Conservation (phyloP, 2,113 vertebrate species). For the Polypterus bichir region DNA sequence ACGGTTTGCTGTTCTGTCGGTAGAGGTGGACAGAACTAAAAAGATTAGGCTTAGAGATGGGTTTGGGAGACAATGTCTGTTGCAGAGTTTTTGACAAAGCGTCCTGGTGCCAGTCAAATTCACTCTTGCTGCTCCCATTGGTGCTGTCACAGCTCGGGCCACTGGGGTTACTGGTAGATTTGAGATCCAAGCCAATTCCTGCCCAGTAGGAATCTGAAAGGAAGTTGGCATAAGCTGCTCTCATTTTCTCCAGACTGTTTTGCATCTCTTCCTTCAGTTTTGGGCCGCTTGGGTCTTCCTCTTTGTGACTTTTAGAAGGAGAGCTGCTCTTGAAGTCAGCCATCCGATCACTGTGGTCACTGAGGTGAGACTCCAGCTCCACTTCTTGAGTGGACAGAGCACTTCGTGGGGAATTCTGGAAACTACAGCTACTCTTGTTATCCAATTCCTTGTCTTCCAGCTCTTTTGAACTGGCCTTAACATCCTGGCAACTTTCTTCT, state of each 20-base stretch:
- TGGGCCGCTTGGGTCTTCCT: constrained; percentile 47
- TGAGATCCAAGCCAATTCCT: constrained; percentile 79
- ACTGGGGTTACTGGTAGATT: constrained; percentile 65
- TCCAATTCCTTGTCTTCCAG: constrained; percentile 76
- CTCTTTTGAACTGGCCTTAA: constrained; percentile 76
- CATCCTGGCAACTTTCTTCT: constrained; percentile 66
- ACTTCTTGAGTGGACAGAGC: constrained; percentile 84
- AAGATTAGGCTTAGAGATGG: constrained; percentile 78
- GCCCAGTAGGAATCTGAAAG: constrained; percentile 96
- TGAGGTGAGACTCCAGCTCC: constrained; percentile 81
- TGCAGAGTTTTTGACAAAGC: constrained; percentile 87
- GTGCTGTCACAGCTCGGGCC: constrained; percentile 78
- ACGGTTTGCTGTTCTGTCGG: constrained; percentile 78
- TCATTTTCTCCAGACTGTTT: constrained; percentile 92
- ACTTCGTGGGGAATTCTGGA: constrained; percentile 88
- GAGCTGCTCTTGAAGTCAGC: constrained; percentile 78
- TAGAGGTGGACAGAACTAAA: constrained; percentile 94
- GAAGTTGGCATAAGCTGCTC: constrained; percentile 91
- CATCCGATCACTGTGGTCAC: constrained; percentile 81
- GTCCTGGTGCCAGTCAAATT: constrained; percentile 96
- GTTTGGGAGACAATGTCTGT: constrained; percentile 73
- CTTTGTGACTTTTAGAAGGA: constrained; percentile 53
- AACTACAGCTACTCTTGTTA: constrained; percentile 81
- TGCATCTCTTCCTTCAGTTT: constrained; percentile 68
- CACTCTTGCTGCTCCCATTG: constrained; percentile 69